These are phyloP conservation scores for Platyscapa corneri DNA, from an alignment of 1,140 invertebrate genomes.

Conservation along the genomic window DNA sequence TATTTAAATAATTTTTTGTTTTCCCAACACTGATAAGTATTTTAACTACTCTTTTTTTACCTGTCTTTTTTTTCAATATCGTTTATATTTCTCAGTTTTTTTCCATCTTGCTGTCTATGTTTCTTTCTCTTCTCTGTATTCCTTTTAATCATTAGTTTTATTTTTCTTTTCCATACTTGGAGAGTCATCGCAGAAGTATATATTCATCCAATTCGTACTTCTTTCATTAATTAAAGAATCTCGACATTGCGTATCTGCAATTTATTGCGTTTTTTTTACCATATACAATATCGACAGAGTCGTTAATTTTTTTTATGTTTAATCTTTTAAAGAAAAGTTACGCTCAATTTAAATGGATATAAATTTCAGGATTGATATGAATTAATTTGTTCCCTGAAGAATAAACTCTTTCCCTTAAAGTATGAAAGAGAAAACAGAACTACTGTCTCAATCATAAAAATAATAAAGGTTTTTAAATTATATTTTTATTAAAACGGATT, in stretches of 20 bases:
- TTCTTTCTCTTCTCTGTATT: neutral
- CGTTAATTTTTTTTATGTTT: neutral
- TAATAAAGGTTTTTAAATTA: neutral
- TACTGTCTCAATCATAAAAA: neutral
- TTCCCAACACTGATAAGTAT: neutral
- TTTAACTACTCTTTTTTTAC: neutral
- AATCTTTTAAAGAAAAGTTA: neutral
- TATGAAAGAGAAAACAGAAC: neutral
- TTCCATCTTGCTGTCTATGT: neutral
- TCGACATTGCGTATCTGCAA: neutral
- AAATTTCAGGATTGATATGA: neutral
- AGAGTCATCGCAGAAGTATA: neutral
- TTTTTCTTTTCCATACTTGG: neutral
- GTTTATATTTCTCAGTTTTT: neutral
- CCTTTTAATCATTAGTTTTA: neutral
- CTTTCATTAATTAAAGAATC: neutral
- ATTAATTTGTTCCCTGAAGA: neutral
- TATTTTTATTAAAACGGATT: neutral
- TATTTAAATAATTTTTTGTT: no score
- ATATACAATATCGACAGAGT: neutral
- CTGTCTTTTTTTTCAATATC: neutral
- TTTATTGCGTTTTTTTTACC: neutral
- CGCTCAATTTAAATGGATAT: neutral
- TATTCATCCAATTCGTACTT: neutral
- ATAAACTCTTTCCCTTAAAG: neutral